phyloP scores from a whole-genome alignment of 1,140 invertebrate species.

The Planococcus citri region DNA sequence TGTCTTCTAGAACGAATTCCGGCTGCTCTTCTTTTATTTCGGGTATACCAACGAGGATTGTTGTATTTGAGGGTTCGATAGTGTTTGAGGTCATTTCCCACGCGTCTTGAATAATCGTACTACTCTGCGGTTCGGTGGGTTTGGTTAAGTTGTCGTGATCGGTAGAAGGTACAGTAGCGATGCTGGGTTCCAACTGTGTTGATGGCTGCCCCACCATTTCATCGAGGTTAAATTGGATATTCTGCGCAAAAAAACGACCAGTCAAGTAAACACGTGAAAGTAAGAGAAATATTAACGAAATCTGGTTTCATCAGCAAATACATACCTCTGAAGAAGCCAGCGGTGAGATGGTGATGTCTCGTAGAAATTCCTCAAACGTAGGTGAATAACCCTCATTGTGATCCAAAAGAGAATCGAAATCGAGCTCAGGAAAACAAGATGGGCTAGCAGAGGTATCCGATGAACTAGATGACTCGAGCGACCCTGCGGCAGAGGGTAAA shows the following conservation, averaged over 20 bases:
- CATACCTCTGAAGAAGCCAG: not conserved
- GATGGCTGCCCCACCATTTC: not conserved
- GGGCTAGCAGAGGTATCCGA: not conserved
- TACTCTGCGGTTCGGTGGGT: not conserved
- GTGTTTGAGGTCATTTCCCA: not conserved
- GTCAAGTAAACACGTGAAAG: not conserved
- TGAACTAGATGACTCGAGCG: conserved; percentile 46
- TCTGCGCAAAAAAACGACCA: conserved; percentile 10
- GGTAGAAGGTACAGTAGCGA: not conserved
- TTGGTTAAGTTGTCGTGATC: not conserved
- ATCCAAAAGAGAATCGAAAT: not conserved
- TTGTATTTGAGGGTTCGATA: not conserved
- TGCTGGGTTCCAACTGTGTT: not conserved
- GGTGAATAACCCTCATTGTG: not conserved
- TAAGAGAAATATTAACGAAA: not conserved
- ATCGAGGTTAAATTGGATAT: not conserved
- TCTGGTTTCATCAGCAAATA: no score
- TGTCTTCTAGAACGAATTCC: not conserved
- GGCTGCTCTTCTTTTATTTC: not conserved
- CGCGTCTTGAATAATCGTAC: not conserved
- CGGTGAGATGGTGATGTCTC: not conserved
- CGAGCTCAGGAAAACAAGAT: not conserved
- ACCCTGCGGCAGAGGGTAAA: conserved; percentile 67
- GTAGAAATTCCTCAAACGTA: not conserved
- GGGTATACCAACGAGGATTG: not conserved